Conservation (phyloP, 92 coral and sea anemone genomes). For the Palythoa heliodiscus region DNA sequence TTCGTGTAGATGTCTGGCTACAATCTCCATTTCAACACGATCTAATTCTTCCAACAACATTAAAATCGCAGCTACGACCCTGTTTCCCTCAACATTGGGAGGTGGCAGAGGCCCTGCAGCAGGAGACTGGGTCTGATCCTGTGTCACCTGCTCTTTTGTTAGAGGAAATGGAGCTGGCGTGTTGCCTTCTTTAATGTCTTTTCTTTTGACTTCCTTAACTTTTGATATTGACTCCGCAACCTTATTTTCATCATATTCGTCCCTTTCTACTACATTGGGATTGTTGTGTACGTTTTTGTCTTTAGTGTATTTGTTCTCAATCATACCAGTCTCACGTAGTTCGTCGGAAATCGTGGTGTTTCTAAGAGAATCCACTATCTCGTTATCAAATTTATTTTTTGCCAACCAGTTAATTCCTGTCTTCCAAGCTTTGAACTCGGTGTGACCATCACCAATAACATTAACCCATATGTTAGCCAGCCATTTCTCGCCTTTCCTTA, state of each 20-base stretch:
- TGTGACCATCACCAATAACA: constrained; percentile 81
- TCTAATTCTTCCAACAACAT: constrained; percentile 87
- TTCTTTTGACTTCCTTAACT: constrained; percentile 54
- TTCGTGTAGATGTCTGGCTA: constrained; percentile 81
- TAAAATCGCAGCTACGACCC: constrained; percentile 80
- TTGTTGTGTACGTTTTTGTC: constrained; percentile 46
- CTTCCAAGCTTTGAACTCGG: constrained; percentile 85
- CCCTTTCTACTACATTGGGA: background rate
- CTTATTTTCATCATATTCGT: background rate
- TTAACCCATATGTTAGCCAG: constrained; percentile 91
- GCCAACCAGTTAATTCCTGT: constrained; percentile 84
- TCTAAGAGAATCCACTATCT: constrained; percentile 61
- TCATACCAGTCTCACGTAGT: constrained; percentile 25
- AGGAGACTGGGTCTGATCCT: constrained; percentile 57
- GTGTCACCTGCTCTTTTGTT: constrained; percentile 66
- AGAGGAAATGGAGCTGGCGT: constrained; percentile 86
- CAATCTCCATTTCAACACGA: constrained; percentile 86
- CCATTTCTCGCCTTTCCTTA: constrained; percentile 89
- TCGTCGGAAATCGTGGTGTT: constrained; percentile 42
- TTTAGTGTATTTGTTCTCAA: constrained; percentile 72
- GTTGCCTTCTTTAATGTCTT: constrained; percentile 44
- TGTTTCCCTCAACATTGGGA: constrained; percentile 61
- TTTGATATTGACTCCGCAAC: constrained; percentile 6
- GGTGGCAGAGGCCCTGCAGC: constrained; percentile 44
- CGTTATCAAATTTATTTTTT: constrained; percentile 59